These are phyloP conservation scores for Nesogale talazaci DNA, from an alignment of 2,113 vertebrate species.

Conservation along the genomic window DNA sequence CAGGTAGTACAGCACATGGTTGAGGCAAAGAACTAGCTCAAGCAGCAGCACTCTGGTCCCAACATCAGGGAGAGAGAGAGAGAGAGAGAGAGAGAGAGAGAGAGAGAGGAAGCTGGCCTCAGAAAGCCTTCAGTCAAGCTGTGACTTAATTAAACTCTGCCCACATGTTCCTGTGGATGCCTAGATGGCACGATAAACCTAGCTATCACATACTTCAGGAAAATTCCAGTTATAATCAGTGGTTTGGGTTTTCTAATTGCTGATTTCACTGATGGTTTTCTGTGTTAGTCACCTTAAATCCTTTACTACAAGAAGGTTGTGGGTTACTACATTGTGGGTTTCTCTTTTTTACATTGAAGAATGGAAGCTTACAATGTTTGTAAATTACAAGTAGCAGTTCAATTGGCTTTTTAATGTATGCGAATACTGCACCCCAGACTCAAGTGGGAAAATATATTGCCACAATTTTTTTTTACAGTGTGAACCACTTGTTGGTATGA, in stretches of 20 bases:
- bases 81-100: too few relatives aligned
- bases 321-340: background rate
- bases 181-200: too few relatives aligned
- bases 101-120: too few relatives aligned
- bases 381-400: conserved; percentile 61
- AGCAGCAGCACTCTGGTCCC: too few relatives aligned
- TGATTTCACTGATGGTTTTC: conserved; percentile 21
- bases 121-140: too few relatives aligned
- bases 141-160: too few relatives aligned
- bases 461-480: conserved; percentile 42
- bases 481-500: conserved; percentile 76
- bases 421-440: conserved; percentile 74
- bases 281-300: background rate
- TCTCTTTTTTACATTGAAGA: conserved; percentile 18
- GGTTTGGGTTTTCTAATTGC: conserved; percentile 38
- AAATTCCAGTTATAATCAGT: conserved; percentile 6
- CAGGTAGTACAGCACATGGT: too few relatives aligned
- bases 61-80: too few relatives aligned
- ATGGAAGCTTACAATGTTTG: conserved; percentile 74
- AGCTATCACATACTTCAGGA: background rate
- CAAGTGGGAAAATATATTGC: conserved; percentile 69
- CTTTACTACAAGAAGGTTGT: background rate
- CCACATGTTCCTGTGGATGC: too few relatives aligned
- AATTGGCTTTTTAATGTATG: conserved; percentile 73
- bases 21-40: too few relatives aligned